Base-by-base conservation (phyloP, 2,797 vertebrate species). In the Sebastes iracundus region DNA sequence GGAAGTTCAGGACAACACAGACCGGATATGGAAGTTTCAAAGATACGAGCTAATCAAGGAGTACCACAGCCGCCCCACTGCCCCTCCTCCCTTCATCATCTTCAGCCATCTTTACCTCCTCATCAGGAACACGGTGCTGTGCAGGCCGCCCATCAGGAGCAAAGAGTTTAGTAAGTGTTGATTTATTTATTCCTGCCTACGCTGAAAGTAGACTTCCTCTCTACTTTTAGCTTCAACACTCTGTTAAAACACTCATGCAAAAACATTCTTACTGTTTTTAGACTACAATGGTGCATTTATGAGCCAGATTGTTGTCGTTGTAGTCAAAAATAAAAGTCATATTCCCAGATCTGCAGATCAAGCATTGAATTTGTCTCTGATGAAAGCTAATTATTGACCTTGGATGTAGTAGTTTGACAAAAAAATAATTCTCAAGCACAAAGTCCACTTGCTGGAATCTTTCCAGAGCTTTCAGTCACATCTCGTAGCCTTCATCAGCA, bases 11-110 rank as follows among this genome's bases (percentile, higher is more conserved):
- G 97, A 97, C 79, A 97, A 98, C 95, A 99, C 97, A 0, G 99
- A 99, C 93, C 95, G 95, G 72, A 98, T 99, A 87, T 99, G 99
- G 99, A 99, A 98, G 95, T 99, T 99, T 91, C 98, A 99, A 90
- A 93, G 99, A 32, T 98, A 98, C 0, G 95, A 97, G 90, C 93
- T 99, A 59, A 99, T 99, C 0, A 96, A 98, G 89, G 98, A 99
- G 77, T 99, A 99, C 88, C 95, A 99, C 4, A 92, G 96, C 64
- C 96, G 97, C 1, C 98, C 99, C 0, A 91, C 97, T 0, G 96
- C 96, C 0, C 98, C 98, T 0, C 98, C 98, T 0, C 99, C 99
- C 28, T 92, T 99, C 87, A 99, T 99, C 92, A 92, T 99, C 18
- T 79, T 99, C 83, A 98, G 95, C 90, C 98, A 99, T 86, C 80